These are phyloP conservation scores for Cyprinodon tularosa DNA, from an alignment of 2,113 vertebrate genomes.

Conservation along the genomic window DNA sequence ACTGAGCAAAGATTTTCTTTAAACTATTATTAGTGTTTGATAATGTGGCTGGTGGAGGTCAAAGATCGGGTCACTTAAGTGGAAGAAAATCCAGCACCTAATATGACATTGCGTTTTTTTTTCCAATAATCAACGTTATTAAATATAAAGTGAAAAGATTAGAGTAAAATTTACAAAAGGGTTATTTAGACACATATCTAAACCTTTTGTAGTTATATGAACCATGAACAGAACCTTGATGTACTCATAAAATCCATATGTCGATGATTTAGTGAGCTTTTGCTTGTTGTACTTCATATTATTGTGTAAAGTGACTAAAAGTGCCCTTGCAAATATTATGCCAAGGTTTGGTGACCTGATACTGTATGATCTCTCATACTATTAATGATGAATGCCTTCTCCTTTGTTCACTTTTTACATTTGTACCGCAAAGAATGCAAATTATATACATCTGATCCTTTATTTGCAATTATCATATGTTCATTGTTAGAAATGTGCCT, in stretches of 20 bases:
- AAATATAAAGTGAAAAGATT: not conserved
- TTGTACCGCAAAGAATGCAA: not conserved
- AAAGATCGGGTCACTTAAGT: not conserved
- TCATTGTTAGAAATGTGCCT: not conserved
- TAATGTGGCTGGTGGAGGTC: slow-evolving; percentile 62
- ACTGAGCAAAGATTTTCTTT: not conserved
- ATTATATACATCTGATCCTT: not conserved
- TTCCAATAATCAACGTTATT: not conserved
- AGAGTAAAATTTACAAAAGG: too few species aligned
- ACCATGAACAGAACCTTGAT: not conserved
- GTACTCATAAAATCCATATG: not conserved
- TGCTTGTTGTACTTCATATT: not conserved
- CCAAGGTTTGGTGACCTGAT: not conserved
- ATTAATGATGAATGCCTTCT: not conserved
- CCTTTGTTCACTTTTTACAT: not conserved
- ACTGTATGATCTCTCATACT: not conserved
- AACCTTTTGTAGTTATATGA: not conserved
- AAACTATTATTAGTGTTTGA: not conserved
- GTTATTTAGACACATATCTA: too few species aligned
- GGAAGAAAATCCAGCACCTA: slow-evolving; percentile 7
- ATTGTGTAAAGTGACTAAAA: not conserved
- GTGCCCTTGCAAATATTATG: not conserved
- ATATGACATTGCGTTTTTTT: slow-evolving; percentile 10
- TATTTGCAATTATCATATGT: not conserved
- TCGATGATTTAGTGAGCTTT: not conserved